phyloP scores from a whole-genome alignment of 2,113 vertebrate species.

The Pygoscelis antarcticus region DNA sequence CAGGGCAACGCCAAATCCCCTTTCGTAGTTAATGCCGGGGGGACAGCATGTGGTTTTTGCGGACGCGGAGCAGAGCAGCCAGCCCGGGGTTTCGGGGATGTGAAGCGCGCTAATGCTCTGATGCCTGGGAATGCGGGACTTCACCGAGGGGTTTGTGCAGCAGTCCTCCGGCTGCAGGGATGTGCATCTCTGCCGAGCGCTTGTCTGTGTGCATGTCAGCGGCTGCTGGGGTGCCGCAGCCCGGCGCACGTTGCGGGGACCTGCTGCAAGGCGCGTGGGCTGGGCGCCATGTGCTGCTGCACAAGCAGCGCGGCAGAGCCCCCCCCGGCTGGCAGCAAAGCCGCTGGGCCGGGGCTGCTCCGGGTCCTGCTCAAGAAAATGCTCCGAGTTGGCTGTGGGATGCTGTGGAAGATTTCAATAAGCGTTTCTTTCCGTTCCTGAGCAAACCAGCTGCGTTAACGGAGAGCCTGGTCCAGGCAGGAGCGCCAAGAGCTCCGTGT shows the following conservation, averaged over 20 bases:
- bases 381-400: background rate
- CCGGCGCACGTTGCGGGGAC: background rate
- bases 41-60: background rate
- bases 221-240: background rate
- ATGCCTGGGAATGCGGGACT: background rate
- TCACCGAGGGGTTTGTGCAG: background rate
- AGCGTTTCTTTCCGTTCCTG: background rate
- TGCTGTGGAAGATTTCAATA: background rate
- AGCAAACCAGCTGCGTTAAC: background rate
- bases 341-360: background rate
- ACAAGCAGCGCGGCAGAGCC: background rate
- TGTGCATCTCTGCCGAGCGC: background rate
- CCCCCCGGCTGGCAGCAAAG: background rate
- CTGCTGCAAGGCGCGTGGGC: background rate
- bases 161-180: background rate
- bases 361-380: background rate
- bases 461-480: background rate
- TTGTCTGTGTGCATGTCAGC: rapidly evolving
- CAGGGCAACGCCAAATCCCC: background rate
- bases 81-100: background rate
- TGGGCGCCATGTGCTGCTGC: background rate
- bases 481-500: background rate
- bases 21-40: background rate
- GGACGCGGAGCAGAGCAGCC: background rate
- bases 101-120: background rate